These are phyloP conservation scores for Coleophora flavipennella DNA, from an alignment of 2,888 invertebrate genomes.

Conservation along the genomic window DNA sequence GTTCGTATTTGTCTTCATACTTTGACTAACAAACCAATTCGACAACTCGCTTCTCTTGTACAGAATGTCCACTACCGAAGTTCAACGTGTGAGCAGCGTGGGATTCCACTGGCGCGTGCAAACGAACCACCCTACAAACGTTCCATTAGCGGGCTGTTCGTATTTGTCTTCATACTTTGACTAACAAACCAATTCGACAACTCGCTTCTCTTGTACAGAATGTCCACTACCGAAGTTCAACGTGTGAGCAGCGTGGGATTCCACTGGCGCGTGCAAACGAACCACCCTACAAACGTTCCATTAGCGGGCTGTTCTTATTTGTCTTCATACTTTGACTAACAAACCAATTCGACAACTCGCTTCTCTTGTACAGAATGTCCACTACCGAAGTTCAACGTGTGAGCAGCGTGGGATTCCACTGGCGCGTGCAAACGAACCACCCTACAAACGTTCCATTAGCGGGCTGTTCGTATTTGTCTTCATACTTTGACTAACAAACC, in stretches of 20 bases:
- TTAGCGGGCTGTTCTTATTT: no score
- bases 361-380: conserved; percentile 21
- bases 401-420: conserved; percentile 41
- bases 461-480: conserved; percentile 55
- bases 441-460: conserved; percentile 38
- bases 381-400: conserved; percentile 25
- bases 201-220: conserved; percentile 20
- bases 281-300: conserved; percentile 39
- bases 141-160: no score
- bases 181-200: no score
- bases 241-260: conserved; percentile 38
- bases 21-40: no score
- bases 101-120: conserved; percentile 48
- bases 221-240: conserved; percentile 21
- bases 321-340: conserved; percentile 62
- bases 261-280: conserved; percentile 53
- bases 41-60: conserved; percentile 21
- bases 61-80: conserved; percentile 20
- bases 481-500: conserved; percentile 62
- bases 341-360: no score
- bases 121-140: conserved; percentile 45
- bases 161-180: conserved; percentile 62
- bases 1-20: conserved; percentile 58
- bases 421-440: conserved; percentile 51
- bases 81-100: conserved; percentile 34